A percentile compares a stretch with the other conserved stretches of the same genome.
phyloP scores from a whole-genome alignment of 2,797 vertebrate species.

The Poliocrania exsul region DNA sequence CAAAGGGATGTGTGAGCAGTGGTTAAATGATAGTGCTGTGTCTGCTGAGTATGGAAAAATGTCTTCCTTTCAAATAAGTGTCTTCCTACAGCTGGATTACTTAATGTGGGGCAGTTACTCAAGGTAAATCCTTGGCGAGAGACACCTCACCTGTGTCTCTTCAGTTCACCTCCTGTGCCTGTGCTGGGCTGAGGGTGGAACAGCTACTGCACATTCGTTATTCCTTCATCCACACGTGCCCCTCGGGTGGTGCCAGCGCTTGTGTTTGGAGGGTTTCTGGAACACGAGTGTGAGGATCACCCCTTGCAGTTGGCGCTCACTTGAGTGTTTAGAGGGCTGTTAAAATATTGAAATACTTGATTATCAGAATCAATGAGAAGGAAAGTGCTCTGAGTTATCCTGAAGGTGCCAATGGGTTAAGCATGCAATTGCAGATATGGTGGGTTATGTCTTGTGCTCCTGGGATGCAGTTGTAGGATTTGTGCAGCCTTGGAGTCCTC shows the following conservation, averaged over 20 bases:
- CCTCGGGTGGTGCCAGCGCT: not conserved
- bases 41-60: not conserved
- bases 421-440: not conserved
- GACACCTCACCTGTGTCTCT: not conserved
- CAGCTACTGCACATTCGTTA: rapidly evolving
- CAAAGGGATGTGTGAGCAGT: not conserved
- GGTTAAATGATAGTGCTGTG: not conserved
- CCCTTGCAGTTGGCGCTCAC: too few relatives aligned
- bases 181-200: not conserved
- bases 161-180: not conserved
- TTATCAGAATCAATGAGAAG: not conserved
- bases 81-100: not conserved
- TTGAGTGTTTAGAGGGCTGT: not conserved
- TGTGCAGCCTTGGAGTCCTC: not conserved
- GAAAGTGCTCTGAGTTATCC: not conserved
- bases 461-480: not conserved
- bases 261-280: not conserved
- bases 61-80: not conserved
- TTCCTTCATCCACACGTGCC: rapidly evolving
- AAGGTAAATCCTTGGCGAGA: not conserved
- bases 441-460: not conserved
- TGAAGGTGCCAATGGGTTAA: not conserved
- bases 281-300: not conserved
- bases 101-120: not conserved
- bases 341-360: not conserved